Base-by-base conservation (phyloP, 1,140 invertebrate species). In the Eumeta japonica region DNA sequence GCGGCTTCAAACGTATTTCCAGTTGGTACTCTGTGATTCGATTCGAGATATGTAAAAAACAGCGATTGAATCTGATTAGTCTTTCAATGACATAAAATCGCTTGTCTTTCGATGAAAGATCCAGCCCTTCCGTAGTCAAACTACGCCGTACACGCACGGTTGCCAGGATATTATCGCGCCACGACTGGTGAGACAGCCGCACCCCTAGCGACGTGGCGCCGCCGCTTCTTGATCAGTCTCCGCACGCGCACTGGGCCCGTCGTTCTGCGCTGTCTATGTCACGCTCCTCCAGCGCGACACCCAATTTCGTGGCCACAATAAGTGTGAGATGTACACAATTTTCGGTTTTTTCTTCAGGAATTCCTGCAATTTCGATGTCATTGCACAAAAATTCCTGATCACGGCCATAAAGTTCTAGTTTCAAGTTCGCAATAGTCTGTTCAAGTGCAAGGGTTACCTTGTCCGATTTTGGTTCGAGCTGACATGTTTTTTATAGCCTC, bases 1-100 rank as follows among this genome's bases (percentile, higher is more conserved):
- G n/a, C 30, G 16, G 5, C 31, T 40, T 33, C 39, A 40, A 0
- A 35, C 20, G 14, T n/a, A n/a, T n/a, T n/a, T n/a, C n/a, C n/a
- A n/a, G n/a, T n/a, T n/a, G n/a, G n/a, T n/a, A n/a, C n/a, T 40
- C 2, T 2, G 3, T 3, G 15, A 15, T 28, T 18, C 12, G 10
- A 7, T n/a, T 3, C 30, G 5, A 10, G 30, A 13, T 16, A 5
- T 3, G 2, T 32, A n/a, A 16, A 32, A 29, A 12, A 40, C n/a
- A n/a, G n/a, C n/a, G n/a, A n/a, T n/a, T n/a, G n/a, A n/a, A n/a
- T n/a, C n/a, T n/a, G n/a, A 1, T 12, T 40, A 35, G 0, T 35
- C 11, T 20, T 40, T n/a, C n/a, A n/a, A n/a, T n/a, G n/a, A n/a
- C 34, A n/a, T 35, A 28, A 1, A 19, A 18, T 12, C 16, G 18